Evolutionary conservation across 2,797 vertebrate genomes (phyloP).

Genomic region (Paedocypris micromegethes): DNA sequence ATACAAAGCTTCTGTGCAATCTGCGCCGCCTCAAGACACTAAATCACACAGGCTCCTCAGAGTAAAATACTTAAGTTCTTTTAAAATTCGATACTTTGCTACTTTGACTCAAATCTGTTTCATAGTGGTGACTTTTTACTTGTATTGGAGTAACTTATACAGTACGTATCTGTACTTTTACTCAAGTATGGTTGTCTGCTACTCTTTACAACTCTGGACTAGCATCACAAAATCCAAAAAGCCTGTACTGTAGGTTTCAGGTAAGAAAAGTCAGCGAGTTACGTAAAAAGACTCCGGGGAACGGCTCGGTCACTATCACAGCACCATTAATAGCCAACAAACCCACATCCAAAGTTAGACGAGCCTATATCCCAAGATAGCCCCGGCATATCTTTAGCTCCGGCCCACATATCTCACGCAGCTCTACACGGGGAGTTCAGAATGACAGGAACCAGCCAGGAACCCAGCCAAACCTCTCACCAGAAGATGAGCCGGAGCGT

Average conservation of each 20-base stretch:
- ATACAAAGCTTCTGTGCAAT: too few relatives aligned
- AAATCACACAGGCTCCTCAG: too few relatives aligned
- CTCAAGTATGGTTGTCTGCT: too few relatives aligned
- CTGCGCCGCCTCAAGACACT: too few relatives aligned
- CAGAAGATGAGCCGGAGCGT: conserved; percentile 41
- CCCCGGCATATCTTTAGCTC: conserved; percentile 39
- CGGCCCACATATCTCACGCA: conserved; percentile 45
- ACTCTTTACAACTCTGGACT: not conserved
- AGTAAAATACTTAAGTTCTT: too few relatives aligned
- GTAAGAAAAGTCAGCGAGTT: conserved; percentile 25
- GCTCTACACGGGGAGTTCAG: not conserved
- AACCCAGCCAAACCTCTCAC: conserved; percentile 24
- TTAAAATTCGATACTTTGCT: too few relatives aligned
- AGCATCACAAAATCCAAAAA: not conserved
- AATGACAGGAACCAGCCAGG: conserved; percentile 40
- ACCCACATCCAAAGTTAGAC: conserved; percentile 43
- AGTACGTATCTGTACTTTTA: too few relatives aligned
- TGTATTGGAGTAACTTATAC: too few relatives aligned
- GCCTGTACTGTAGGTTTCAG: conserved; percentile 5
- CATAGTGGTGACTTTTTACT: too few relatives aligned
- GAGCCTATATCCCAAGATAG: conserved; percentile 47
- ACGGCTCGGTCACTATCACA: conserved; percentile 32
- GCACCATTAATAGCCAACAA: conserved; percentile 43
- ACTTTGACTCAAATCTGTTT: too few relatives aligned
- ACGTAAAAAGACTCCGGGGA: conserved; percentile 34